Percentiles rank a stretch among this genome's conserved stretches.
phyloP scores from a whole-genome alignment of 2,113 vertebrate species.

The Cnemophilus loriae region DNA sequence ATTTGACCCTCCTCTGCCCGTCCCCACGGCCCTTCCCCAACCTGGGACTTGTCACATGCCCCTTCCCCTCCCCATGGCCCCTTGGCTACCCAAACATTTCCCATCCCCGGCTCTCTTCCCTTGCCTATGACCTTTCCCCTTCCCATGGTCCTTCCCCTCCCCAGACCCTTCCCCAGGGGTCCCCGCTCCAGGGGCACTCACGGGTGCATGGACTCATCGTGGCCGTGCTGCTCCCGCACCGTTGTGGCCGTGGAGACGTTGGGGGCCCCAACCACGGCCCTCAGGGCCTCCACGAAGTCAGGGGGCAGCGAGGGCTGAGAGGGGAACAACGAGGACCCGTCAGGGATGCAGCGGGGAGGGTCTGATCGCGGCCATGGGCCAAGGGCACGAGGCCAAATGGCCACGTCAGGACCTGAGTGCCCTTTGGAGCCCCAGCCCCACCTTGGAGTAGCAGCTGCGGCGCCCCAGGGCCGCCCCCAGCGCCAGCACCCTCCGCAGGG shows the following conservation, averaged over 20 bases:
- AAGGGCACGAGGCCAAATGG: not conserved
- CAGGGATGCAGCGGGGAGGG: not conserved
- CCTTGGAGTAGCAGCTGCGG: not conserved
- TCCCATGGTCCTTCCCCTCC: not conserved
- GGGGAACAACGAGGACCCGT: not conserved
- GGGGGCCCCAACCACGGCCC: constrained; percentile 72
- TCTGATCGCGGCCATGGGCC: not conserved
- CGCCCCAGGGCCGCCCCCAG: not conserved
- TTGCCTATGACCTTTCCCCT: not conserved
- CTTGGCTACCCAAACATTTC: not conserved
- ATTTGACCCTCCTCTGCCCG: no score
- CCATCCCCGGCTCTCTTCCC: no score
- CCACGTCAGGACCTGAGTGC: no score
- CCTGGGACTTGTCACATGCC: not conserved
- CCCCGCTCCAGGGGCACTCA: not conserved
- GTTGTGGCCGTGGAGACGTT: constrained; percentile 72
- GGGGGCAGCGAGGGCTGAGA: constrained; percentile 58
- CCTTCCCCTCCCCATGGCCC: not conserved
- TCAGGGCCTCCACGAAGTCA: constrained; percentile 72
- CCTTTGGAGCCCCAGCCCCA: no score
- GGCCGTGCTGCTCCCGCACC: constrained; percentile 84
- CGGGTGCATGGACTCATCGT: constrained; percentile 85
- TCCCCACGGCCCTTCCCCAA: not conserved
- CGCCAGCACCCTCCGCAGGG: not conserved
- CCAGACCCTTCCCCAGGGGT: not conserved